Percentiles rank a stretch among this genome's conserved stretches.
Evolutionary conservation across 2,797 vertebrate species (phyloP).

Genomic region (Ispidina lecontei): DNA sequence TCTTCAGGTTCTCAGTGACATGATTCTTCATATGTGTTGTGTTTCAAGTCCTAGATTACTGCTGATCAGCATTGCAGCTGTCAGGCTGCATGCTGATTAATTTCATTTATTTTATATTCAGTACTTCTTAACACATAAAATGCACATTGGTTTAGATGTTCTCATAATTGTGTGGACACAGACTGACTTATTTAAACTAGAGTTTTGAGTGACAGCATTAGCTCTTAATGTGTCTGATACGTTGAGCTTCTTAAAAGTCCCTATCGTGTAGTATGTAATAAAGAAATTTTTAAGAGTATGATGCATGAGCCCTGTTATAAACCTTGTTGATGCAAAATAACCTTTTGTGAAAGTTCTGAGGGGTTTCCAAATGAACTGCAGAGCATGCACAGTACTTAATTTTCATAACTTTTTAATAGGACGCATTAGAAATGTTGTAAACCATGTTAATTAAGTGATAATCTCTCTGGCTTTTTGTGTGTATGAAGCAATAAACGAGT

Average conservation of each 20-base stretch:
- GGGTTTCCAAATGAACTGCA: constrained; percentile 72
- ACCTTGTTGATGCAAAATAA: constrained; percentile 70
- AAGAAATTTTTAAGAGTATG: constrained; percentile 56
- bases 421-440: constrained; percentile 76
- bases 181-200: constrained; percentile 37
- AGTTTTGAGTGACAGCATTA: constrained; percentile 35
- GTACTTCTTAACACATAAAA: not conserved
- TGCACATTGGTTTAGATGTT: constrained; percentile 15
- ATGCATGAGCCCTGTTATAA: constrained; percentile 52
- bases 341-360: constrained; percentile 69
- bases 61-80: not conserved
- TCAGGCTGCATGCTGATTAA: not conserved
- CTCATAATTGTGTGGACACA: constrained; percentile 23
- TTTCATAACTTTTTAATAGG: constrained; percentile 81
- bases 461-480: constrained; percentile 74
- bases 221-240: constrained; percentile 53
- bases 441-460: constrained; percentile 79
- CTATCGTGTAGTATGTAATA: constrained; percentile 41
- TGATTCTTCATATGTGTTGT: not conserved
- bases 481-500: constrained; percentile 73
- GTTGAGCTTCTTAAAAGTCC: constrained; percentile 50
- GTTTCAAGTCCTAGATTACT: constrained; percentile 5
- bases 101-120: constrained; percentile 37
- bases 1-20: not conserved
- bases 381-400: constrained; percentile 72